Percentiles rank a stretch among this genome's conserved stretches.
These are phyloP conservation scores for Trematomus bernacchii DNA, from an alignment of 2,797 vertebrate species.

Conservation along the genomic window DNA sequence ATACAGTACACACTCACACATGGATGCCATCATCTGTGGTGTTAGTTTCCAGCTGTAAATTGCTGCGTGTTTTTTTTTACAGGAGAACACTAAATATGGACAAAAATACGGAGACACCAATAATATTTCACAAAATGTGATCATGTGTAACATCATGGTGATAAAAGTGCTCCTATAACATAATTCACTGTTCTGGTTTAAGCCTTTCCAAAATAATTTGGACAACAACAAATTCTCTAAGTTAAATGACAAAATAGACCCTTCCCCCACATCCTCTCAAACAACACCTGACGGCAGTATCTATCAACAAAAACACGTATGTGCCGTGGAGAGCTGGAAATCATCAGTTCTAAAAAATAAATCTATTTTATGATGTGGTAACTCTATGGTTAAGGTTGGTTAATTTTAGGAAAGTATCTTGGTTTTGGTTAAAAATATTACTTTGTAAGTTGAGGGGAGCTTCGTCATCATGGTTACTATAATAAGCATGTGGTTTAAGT, in stretches of 20 bases:
- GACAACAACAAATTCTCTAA: neutral
- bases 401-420: neutral
- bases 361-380: neutral
- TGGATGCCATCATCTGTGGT: neutral
- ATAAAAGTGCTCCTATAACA: neutral
- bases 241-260: neutral
- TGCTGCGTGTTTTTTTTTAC: slow-evolving; percentile 25
- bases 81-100: neutral
- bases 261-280: neutral
- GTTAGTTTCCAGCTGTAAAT: slow-evolving; percentile 49
- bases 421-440: neutral
- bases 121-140: neutral
- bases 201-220: neutral
- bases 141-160: neutral
- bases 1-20: slow-evolving; percentile 35
- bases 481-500: neutral
- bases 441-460: neutral
- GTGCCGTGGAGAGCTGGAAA: neutral
- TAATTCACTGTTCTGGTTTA: neutral
- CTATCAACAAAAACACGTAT: neutral
- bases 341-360: neutral
- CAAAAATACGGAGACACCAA: slow-evolving; percentile 12
- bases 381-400: neutral
- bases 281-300: neutral
- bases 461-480: neutral